These are phyloP conservation scores for Chaenodraco wilsoni DNA, from an alignment of 2,797 vertebrate genomes.

Conservation along the genomic window DNA sequence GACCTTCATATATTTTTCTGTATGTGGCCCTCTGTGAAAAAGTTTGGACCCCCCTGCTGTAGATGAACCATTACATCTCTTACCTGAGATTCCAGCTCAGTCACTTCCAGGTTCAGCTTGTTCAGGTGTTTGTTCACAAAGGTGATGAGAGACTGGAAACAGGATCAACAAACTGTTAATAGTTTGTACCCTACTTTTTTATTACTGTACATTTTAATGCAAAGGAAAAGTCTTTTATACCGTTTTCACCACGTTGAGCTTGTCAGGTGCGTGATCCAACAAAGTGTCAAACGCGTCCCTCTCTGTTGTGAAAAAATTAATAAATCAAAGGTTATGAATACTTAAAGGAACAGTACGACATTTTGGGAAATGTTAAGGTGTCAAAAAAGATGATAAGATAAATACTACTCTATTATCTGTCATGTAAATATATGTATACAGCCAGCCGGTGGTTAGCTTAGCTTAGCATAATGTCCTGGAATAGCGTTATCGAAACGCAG, in stretches of 20 bases:
- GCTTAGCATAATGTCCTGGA: not conserved
- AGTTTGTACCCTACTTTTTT: not conserved
- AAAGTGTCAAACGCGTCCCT: slow-evolving; percentile 96
- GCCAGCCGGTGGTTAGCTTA: not conserved
- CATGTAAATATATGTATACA: not conserved
- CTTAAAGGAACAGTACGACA: not conserved
- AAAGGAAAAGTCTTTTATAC: slow-evolving; percentile 71
- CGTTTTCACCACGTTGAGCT: slow-evolving; percentile 98
- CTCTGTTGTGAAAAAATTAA: slow-evolving; percentile 78
- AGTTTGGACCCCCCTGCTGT: too few species aligned
- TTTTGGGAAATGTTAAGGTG: not conserved
- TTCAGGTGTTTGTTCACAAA: slow-evolving; percentile 99
- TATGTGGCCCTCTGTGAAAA: too few species aligned
- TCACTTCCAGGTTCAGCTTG: slow-evolving; percentile 97
- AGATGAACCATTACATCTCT: not conserved
- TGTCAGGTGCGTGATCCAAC: slow-evolving; percentile 96
- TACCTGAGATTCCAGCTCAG: slow-evolving; percentile 95
- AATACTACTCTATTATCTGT: not conserved
- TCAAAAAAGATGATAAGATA: not conserved
- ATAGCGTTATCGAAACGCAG: not conserved
- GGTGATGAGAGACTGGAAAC: slow-evolving; percentile 92
- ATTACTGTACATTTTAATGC: not conserved
- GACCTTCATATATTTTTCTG: too few species aligned
- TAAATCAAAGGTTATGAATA: not conserved
- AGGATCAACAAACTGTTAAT: slow-evolving; percentile 2